Evolutionary conservation across 2,888 invertebrate genomes (phyloP).

Genomic region (Apodemia duryi): DNA sequence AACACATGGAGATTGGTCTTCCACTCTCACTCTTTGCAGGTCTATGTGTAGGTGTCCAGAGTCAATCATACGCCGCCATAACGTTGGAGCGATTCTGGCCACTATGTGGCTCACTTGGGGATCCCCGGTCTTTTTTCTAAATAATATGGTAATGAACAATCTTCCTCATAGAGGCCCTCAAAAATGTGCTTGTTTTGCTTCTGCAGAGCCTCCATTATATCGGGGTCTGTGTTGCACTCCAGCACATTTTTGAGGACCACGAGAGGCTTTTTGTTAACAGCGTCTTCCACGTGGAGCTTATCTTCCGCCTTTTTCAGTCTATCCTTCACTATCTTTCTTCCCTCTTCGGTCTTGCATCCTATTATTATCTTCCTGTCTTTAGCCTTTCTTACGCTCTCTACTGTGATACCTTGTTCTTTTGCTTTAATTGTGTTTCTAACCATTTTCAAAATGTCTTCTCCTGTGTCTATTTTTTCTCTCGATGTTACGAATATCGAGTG

Average conservation of each 20-base stretch:
- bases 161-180: background rate
- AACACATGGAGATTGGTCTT: too few relatives aligned
- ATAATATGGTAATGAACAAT: background rate
- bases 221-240: background rate
- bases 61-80: background rate
- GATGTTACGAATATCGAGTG: constrained; percentile 18
- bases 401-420: constrained; percentile 10
- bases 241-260: too few relatives aligned
- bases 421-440: constrained; percentile 7
- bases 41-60: background rate
- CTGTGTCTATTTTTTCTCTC: background rate
- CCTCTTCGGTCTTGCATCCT: background rate
- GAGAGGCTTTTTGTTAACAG: too few relatives aligned
- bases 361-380: constrained; percentile 13
- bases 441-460: constrained; percentile 7
- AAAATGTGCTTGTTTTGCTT: background rate
- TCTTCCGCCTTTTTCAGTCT: background rate
- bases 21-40: background rate
- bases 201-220: background rate
- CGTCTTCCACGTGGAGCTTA: too few relatives aligned
- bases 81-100: background rate
- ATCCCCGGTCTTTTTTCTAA: background rate
- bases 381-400: constrained; percentile 1
- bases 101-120: background rate
- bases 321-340: background rate